Evolutionary conservation across 2,888 invertebrate genomes (phyloP).

Genomic region (Globia sparganii): DNA sequence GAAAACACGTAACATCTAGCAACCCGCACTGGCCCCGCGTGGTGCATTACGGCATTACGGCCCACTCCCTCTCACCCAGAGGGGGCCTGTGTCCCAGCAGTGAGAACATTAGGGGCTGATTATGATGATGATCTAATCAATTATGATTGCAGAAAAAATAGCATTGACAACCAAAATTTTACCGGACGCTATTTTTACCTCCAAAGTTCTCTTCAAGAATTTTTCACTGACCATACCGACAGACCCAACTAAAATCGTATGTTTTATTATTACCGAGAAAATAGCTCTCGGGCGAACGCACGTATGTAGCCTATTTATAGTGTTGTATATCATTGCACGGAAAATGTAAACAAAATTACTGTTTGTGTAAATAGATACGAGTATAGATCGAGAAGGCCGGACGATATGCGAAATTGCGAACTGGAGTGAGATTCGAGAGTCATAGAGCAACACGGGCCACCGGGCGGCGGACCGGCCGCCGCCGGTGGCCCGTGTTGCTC

Average conservation of each 20-base stretch:
- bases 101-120: neutral
- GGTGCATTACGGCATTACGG: neutral
- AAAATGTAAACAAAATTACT: constrained; percentile 83
- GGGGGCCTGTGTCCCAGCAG: neutral
- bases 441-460: too few relatives aligned
- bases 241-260: constrained; percentile 64
- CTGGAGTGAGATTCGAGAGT: constrained; percentile 44
- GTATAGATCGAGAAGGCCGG: constrained; percentile 62
- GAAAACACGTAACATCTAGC: neutral
- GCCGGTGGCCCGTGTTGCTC: too few relatives aligned
- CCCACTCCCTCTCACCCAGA: neutral
- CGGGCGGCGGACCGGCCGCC: too few relatives aligned
- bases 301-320: constrained; percentile 73
- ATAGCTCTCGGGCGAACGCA: constrained; percentile 74
- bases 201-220: neutral
- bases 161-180: neutral
- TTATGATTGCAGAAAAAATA: neutral
- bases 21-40: neutral
- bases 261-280: constrained; percentile 69
- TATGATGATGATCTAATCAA: neutral
- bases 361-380: constrained; percentile 78
- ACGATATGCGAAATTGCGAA: constrained; percentile 63
- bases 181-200: neutral
- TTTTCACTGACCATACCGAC: constrained; percentile 42
- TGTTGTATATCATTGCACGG: constrained; percentile 78